Evolutionary conservation across 1,140 invertebrate genomes (phyloP).

Genomic region (Leptinotarsa defecta): DNA sequence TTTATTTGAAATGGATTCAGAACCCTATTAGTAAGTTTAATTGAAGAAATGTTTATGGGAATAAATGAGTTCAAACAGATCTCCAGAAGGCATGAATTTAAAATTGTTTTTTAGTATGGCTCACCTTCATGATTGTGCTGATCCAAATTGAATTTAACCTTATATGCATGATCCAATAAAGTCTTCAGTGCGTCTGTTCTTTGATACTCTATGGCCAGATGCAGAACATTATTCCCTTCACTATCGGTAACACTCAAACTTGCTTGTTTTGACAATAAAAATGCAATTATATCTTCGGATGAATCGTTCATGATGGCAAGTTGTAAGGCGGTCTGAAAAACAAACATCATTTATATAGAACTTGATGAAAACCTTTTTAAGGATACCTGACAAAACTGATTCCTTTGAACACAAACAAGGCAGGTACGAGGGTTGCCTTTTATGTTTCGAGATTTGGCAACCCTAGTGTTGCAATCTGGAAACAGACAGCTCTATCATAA

Average conservation of each 20-base stretch:
- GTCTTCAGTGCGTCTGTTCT: slow-evolving; percentile 31
- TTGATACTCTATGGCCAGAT: slow-evolving; percentile 40
- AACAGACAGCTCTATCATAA: too few relatives aligned
- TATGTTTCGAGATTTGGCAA: too few relatives aligned
- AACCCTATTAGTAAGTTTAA: too few relatives aligned
- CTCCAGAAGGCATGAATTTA: not conserved
- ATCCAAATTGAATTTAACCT: slow-evolving; percentile 26
- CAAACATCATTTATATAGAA: not conserved
- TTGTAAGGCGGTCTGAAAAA: slow-evolving; percentile 47
- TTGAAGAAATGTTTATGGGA: too few relatives aligned
- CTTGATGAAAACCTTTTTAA: too few relatives aligned
- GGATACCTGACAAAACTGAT: too few relatives aligned
- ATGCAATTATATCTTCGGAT: slow-evolving; percentile 33
- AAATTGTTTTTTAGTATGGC: not conserved
- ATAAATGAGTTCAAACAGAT: not conserved
- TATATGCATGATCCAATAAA: slow-evolving; percentile 28
- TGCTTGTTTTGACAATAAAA: slow-evolving; percentile 40
- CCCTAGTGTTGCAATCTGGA: too few relatives aligned
- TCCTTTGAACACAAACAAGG: too few relatives aligned
- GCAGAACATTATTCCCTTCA: slow-evolving; percentile 49
- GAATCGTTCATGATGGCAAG: slow-evolving; percentile 42
- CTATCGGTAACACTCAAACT: slow-evolving; percentile 37
- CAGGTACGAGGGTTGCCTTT: too few relatives aligned
- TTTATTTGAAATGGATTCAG: too few relatives aligned
- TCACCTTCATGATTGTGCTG: slow-evolving; percentile 37